phyloP scores from a whole-genome alignment of 2,113 vertebrate genomes.

The Siniperca knerii region DNA sequence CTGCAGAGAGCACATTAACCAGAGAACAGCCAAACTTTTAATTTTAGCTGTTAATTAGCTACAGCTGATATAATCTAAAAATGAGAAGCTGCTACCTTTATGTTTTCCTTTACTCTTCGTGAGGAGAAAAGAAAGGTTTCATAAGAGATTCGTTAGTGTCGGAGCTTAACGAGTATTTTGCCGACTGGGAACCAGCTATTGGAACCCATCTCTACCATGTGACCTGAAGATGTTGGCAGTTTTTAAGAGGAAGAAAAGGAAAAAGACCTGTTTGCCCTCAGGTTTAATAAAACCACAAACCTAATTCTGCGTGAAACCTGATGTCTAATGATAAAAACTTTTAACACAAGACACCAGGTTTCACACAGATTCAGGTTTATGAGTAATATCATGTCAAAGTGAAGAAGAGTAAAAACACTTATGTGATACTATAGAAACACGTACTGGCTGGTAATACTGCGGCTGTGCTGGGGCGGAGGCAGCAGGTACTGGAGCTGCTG shows the following conservation, averaged over 20 bases:
- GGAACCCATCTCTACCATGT: not conserved
- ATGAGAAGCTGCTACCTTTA: too few relatives aligned
- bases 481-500: constrained; percentile 37
- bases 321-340: not conserved
- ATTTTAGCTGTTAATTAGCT: too few relatives aligned
- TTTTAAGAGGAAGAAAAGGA: not conserved
- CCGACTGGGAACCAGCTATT: not conserved
- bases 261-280: not conserved
- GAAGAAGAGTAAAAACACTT: not conserved
- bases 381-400: not conserved
- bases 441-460: constrained; percentile 84
- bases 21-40: too few relatives aligned
- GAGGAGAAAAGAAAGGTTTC: not conserved
- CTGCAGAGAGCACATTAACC: too few relatives aligned
- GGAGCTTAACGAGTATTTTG: not conserved
- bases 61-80: too few relatives aligned
- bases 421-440: not conserved
- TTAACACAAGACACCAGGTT: not conserved
- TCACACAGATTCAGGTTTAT: not conserved
- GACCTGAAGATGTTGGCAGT: not conserved
- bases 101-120: not conserved
- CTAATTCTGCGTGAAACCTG: not conserved
- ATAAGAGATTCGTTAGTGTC: not conserved
- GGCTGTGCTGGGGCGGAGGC: constrained; percentile 50
- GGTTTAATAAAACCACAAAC: not conserved